Base-by-base conservation (phyloP, 2,888 invertebrate species). In the Polyommatus iphigenia region DNA sequence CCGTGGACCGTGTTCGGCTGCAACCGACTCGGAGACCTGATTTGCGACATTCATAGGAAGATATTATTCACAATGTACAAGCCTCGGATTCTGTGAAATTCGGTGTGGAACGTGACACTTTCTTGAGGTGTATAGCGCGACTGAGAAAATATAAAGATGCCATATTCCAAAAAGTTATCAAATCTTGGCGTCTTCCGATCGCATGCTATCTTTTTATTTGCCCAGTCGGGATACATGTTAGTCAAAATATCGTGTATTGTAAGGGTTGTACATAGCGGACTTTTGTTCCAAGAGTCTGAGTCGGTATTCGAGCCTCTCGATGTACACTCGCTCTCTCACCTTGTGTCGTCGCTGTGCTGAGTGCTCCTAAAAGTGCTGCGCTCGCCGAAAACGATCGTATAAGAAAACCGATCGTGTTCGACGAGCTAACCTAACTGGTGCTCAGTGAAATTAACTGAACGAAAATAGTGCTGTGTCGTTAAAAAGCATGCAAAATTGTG, bases 401-500 rank as follows among this genome's bases (percentile, higher is more conserved):
- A 78, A 41, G 77, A 77, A 75, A 72, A 6, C 15, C 13, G 73
- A 85, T 86, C 88, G 89, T 87, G 90, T 85, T 86, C 85, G 85
- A 83, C 86, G 87, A 86, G 88, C 85, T 85, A 86, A 87, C 94
- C 94, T 93, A 93, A 87, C 93, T 86, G 87, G 94, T 94, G 94
- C 94, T 87, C 92, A 91, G 91, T 94, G 91, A 93, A 89, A 87
- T 86, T 85, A 92, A 92, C 87, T 88, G 88, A 93, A 93, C 92
- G 91, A 91, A 93, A 90, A 91, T 92, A 87, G 93, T 93, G 94
- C 93, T 88, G 93, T 93, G 94, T 93, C 86, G 87, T 89, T 90
- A 90, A 91, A 91, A 94, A 91, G 91, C 94, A 94, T 94, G 94
- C 94, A 94, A 91, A 94, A 93, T 91, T 91, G 93, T 93, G 94